Conservation (phyloP, 2,797 vertebrate genomes). For the Coregonus sp. region DNA sequence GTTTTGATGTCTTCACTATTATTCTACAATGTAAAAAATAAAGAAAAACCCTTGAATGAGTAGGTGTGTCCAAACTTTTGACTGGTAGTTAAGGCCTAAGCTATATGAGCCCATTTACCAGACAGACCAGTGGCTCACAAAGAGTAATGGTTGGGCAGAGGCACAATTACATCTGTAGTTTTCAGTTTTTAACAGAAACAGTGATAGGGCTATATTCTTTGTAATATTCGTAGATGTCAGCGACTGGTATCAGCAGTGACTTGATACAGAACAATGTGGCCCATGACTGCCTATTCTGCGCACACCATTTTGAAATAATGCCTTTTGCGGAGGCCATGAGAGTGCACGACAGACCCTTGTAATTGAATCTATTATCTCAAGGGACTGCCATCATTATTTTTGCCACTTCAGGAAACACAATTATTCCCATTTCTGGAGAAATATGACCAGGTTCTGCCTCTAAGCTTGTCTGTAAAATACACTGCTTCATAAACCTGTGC, state of each 20-base stretch:
- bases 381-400: neutral
- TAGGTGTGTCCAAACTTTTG: too few relatives aligned
- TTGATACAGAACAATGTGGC: neutral
- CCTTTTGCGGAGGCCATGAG: neutral
- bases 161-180: too few relatives aligned
- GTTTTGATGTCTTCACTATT: too few relatives aligned
- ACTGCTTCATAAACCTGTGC: neutral
- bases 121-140: too few relatives aligned
- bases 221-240: neutral
- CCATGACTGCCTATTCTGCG: neutral
- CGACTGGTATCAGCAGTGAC: neutral
- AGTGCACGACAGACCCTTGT: neutral
- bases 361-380: neutral
- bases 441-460: neutral
- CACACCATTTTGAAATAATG: neutral
- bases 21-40: too few relatives aligned
- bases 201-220: neutral
- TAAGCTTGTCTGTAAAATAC: neutral
- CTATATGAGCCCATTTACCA: too few relatives aligned
- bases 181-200: neutral
- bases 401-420: neutral
- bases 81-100: too few relatives aligned
- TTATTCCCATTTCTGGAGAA: neutral
- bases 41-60: too few relatives aligned
- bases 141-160: too few relatives aligned